Conservation (phyloP, 1,140 invertebrate genomes). For the Sitobion miscanthi region DNA sequence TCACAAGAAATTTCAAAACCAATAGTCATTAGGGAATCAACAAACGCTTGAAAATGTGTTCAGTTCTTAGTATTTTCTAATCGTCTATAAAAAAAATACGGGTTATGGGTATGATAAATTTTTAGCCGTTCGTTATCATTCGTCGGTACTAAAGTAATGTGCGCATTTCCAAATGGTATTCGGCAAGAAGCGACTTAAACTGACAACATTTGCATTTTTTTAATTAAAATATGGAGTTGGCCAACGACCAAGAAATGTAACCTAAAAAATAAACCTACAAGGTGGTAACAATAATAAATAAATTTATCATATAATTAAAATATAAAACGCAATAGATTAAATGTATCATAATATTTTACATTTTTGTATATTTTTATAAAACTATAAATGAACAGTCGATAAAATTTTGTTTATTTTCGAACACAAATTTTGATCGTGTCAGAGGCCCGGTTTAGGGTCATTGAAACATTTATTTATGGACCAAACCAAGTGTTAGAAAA, state of each 20-base stretch:
- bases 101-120: not conserved
- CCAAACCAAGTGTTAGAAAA: not conserved
- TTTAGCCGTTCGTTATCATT: not conserved
- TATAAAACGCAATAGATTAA: slow-evolving; percentile 31
- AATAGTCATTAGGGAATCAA: not conserved
- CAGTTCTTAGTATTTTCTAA: not conserved
- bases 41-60: not conserved
- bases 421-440: not conserved
- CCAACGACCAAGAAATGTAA: slow-evolving; percentile 13
- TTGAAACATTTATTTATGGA: not conserved
- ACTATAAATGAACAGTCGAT: not conserved
- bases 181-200: not conserved
- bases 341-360: not conserved
- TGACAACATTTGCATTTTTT: slow-evolving; percentile 7
- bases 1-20: not conserved
- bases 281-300: slow-evolving; percentile 26
- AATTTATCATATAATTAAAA: slow-evolving; percentile 25
- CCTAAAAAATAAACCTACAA: slow-evolving; percentile 12
- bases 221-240: slow-evolving; percentile 35
- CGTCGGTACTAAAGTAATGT: not conserved
- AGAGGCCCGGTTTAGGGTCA: not conserved
- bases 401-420: not conserved
- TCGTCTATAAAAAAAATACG: not conserved
- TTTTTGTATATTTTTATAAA: not conserved
- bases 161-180: not conserved